Evolutionary conservation across 2,797 vertebrate genomes (phyloP).

Genomic region (Spinibarbus caldwelli): DNA sequence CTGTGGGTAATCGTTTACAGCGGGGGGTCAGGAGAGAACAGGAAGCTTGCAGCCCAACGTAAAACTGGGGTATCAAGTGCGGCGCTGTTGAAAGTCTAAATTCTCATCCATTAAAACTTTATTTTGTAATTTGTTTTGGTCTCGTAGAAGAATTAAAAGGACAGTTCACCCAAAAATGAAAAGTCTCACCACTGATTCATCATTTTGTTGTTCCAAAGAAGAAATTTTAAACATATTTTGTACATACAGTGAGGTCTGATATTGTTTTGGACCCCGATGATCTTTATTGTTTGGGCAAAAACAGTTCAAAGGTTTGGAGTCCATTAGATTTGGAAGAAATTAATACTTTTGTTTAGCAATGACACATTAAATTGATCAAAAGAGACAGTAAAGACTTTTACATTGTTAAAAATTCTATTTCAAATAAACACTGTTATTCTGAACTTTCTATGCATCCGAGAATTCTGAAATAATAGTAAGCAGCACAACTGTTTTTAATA

Average conservation of each 20-base stretch:
- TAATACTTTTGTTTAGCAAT: background rate
- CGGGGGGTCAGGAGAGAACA: constrained; percentile 17
- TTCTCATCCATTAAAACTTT: background rate
- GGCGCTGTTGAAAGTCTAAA: background rate
- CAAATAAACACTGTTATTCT: background rate
- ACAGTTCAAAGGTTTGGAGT: background rate
- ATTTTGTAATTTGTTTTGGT: constrained; percentile 12
- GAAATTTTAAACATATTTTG: background rate
- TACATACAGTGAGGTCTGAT: background rate
- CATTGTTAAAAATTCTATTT: background rate
- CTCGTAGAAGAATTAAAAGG: background rate
- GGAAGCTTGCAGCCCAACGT: background rate
- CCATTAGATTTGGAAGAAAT: background rate
- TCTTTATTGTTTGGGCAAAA: background rate
- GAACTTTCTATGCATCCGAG: background rate
- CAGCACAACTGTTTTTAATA: background rate
- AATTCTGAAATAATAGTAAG: background rate
- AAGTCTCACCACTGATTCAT: background rate
- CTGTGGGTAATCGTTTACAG: constrained; percentile 53
- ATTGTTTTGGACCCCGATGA: background rate
- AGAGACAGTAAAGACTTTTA: background rate
- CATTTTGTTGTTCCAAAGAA: background rate
- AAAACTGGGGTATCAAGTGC: background rate
- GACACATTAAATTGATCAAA: background rate
- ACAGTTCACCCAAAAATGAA: background rate